A percentile compares a stretch with the other conserved stretches of the same genome.
Conservation (phyloP, 2,113 vertebrate genomes). For the Elephas maximus region DNA sequence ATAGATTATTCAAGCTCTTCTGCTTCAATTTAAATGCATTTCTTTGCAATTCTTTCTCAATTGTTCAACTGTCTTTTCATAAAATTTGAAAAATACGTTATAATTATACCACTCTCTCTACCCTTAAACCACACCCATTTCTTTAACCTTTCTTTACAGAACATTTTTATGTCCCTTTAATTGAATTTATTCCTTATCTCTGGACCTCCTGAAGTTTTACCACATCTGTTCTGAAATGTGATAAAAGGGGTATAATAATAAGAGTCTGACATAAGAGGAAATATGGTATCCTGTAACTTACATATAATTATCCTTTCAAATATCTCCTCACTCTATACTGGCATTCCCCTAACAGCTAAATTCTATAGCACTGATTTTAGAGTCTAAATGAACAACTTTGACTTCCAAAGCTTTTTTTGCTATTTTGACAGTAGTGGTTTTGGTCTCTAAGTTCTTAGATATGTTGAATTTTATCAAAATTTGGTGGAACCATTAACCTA, state of each 20-base stretch:
- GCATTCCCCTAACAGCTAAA: background rate
- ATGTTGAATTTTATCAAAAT: background rate
- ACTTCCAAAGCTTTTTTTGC: background rate
- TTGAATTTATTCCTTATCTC: constrained; percentile 21
- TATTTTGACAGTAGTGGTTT: background rate
- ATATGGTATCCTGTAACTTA: background rate
- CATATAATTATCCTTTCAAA: background rate
- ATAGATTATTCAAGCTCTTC: background rate
- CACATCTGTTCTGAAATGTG: constrained; percentile 21
- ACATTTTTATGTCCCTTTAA: background rate
- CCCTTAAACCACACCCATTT: background rate
- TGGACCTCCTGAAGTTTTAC: background rate
- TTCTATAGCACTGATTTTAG: background rate
- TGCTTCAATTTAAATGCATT: background rate
- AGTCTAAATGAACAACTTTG: background rate
- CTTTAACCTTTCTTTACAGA: background rate
- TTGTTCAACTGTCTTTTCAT: background rate
- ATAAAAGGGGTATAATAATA: background rate
- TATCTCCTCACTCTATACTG: background rate
- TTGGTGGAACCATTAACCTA: background rate
- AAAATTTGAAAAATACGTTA: background rate
- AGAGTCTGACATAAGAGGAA: background rate
- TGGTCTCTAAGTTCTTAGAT: constrained; percentile 1
- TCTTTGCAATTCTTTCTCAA: background rate
- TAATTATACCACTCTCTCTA: background rate